Percentiles rank a stretch among this genome's conserved stretches.
These are phyloP conservation scores for Habropoda laboriosa DNA, from an alignment of 1,140 invertebrate species.

Conservation along the genomic window DNA sequence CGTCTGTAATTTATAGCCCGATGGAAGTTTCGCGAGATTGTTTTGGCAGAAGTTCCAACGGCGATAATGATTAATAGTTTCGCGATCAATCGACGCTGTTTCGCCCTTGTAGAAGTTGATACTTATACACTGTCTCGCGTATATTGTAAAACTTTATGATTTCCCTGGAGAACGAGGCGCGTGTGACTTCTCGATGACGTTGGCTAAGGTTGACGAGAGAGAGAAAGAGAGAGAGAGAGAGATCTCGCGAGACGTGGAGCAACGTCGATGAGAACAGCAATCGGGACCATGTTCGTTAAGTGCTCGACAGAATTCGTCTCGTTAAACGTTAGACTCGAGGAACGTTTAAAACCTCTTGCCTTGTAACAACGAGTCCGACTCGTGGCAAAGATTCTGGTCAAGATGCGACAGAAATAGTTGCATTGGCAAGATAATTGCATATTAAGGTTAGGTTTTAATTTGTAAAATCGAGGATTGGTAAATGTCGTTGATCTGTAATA, in stretches of 20 bases:
- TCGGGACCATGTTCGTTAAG: background rate
- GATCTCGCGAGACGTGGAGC: background rate
- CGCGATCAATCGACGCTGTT: background rate
- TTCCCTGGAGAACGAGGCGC: background rate
- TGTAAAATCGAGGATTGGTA: no score
- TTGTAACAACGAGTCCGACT: no score
- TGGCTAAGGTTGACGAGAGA: no score
- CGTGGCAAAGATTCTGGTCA: no score
- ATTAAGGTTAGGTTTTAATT: no score
- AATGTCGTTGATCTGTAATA: no score
- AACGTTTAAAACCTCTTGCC: no score
- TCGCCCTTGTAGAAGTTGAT: background rate
- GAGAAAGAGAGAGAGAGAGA: no score
- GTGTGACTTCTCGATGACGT: background rate
- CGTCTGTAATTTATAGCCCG: conserved; percentile 11
- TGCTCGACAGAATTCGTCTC: background rate
- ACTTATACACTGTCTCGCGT: background rate
- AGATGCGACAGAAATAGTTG: no score
- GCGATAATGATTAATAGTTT: conserved; percentile 25
- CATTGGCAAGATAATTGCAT: no score
- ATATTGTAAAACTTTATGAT: conserved; percentile 1
- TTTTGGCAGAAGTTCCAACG: conserved; percentile 3
- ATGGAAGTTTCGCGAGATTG: background rate
- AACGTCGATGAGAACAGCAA: background rate
- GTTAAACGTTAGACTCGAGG: background rate